Base-by-base conservation (phyloP, 37 sponge, comb jelly and placozoan genomes). In the Axinella damicornis region DNA sequence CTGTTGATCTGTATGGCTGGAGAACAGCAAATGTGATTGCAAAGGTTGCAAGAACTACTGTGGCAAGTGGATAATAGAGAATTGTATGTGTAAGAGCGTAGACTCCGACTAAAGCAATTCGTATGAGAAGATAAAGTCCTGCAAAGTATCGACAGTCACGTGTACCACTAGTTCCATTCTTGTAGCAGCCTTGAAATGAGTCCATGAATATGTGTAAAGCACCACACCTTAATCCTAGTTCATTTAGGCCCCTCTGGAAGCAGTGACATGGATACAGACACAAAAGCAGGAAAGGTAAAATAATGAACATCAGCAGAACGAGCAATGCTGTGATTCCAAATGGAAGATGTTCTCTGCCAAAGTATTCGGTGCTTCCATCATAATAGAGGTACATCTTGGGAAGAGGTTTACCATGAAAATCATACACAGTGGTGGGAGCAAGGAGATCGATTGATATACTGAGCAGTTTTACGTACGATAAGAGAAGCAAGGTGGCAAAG, bases 401-500 rank as follows among this genome's bases (percentile, higher is more conserved):
- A 12, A 82, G 72, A 30, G 25, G 57, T 17, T 65, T 15, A 22
- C 21, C 33, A 46, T 19, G 60, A 5, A 40, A 5, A 25, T 41
- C 15, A 52, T 83, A 83, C 28, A 83, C 33, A 27, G 53, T 13
- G 35, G 38, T 59, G 12, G 75, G 76, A 22, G 63, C 11, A 9
- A 83, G 66, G 14, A 83, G 56, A 22, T 73, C 61, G 1, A 83
- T 27, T 18, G 84, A 74, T 14, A 74, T 67, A 62, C 75, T 73
- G 76, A 73, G 64, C 6, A 83, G 35, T 30, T 83, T 83, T 15
- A 40, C 39, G 53, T 74, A 74, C 2, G 84, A 73, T n/a, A 83
- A 68, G 1, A 83, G 28, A 25, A 83, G 74, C 22, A 74, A 83
- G 9, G 84, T 83, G 62, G 76, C 56, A 64, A 74, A 83, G 40